Base-by-base conservation (phyloP, 37 sponge, comb jelly and placozoan genomes). In the Theonella swinhoei region DNA sequence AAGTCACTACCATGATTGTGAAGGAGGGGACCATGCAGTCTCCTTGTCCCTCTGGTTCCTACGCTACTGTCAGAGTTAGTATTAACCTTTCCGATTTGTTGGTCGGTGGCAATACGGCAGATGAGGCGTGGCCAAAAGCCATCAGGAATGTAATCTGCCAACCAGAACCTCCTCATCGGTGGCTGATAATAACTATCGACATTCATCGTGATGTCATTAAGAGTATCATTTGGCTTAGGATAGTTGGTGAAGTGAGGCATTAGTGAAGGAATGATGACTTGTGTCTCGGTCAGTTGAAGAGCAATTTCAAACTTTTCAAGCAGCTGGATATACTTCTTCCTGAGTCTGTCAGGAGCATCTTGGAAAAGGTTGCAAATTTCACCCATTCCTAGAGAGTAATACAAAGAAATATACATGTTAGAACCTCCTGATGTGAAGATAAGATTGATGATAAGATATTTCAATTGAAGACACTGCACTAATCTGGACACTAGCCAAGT, bases 61-160 rank as follows among this genome's bases (percentile, higher is more conserved):
- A n/a, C n/a, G n/a, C n/a, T n/a, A n/a, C n/a, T n/a, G n/a, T n/a
- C n/a, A n/a, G n/a, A n/a, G n/a, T n/a, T n/a, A n/a, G n/a, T n/a
- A n/a, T n/a, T n/a, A n/a, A 79, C 74, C 63, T 76, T 65, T 17
- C 71, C 71, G 3, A 96, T 86, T 17, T 79, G 82, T 2, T 85
- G 75, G 76, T 96, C 95, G 11, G 67, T 85, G 14, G 85, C 80
- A 0, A 96, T 42, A 19, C 97, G 71, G 68, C 93, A 96, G 34
- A 96, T 83, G 23, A 96, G 88, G 0, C 97, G 64, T 1, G 97
- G 97, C 97, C 97, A 96, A 63, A 93, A 96, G 29, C 97, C 97
- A 26, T 83, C 75, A 0, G 94, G 93, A 25, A 96, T 79, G 79
- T 82, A 90, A 30, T 81, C 64, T 23, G 86, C 71, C 32, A 93